A percentile compares a stretch with the other conserved stretches of the same genome.
Conservation (phyloP, 2,888 invertebrate genomes). For the Leucophenga montana region DNA sequence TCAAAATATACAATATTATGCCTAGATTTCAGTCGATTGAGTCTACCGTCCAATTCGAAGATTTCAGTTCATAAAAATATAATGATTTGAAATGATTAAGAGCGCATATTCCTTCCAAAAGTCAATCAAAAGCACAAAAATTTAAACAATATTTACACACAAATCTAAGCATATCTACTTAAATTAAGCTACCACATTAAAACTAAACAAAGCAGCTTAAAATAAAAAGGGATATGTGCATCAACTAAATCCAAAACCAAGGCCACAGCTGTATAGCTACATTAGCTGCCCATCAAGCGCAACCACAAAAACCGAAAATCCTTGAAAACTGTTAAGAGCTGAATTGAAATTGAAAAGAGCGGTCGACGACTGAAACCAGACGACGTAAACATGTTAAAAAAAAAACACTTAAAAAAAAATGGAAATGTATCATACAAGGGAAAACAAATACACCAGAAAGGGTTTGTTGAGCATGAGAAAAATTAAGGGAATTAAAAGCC, state of each 20-base stretch:
- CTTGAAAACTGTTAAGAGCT: conserved; percentile 44
- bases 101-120: too few species aligned
- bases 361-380: too few species aligned
- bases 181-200: conserved; percentile 12
- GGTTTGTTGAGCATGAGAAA: conserved; percentile 58
- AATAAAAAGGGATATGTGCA: conserved; percentile 1
- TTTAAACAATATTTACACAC: too few species aligned
- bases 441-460: background rate
- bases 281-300: conserved; percentile 11
- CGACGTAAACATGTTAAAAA: background rate
- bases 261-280: conserved; percentile 20
- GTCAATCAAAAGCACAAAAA: too few species aligned
- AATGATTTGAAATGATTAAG: too few species aligned
- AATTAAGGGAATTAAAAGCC: conserved; percentile 66
- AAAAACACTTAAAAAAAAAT: background rate
- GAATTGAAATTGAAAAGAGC: conserved; percentile 48
- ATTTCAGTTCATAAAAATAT: too few species aligned
- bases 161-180: too few species aligned
- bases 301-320: conserved; percentile 20
- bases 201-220: background rate
- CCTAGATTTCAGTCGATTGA: too few species aligned
- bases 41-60: too few species aligned
- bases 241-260: conserved; percentile 1
- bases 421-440: background rate
- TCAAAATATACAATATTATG: too few species aligned